Evolutionary conservation across 2,113 vertebrate genomes (phyloP).

Genomic region (Nycticebus coucang): DNA sequence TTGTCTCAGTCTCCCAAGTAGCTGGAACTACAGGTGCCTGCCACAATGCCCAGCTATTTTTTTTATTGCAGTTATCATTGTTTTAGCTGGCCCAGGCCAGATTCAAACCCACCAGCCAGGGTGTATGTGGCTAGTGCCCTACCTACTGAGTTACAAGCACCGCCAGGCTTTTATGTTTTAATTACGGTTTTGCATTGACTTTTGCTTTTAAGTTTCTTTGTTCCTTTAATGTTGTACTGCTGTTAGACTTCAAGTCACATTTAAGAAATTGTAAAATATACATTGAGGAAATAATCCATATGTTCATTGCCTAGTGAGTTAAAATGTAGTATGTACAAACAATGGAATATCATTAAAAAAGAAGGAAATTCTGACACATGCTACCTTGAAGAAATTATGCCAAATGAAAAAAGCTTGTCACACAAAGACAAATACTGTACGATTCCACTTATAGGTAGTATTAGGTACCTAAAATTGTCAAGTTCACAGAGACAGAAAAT

Average conservation of each 20-base stretch:
- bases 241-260: constrained; percentile 15
- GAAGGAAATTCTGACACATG: constrained; percentile 33
- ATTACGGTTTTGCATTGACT: constrained; percentile 25
- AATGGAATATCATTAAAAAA: constrained; percentile 43
- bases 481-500: constrained; percentile 18
- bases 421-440: constrained; percentile 29
- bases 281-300: neutral
- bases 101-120: no score
- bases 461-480: neutral
- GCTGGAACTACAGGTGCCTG: no score
- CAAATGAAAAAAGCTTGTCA: constrained; percentile 42
- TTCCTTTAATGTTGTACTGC: constrained; percentile 3
- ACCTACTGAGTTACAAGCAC: no score
- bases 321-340: neutral
- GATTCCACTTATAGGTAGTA: neutral
- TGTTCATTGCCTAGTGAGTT: constrained; percentile 6
- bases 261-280: constrained; percentile 39
- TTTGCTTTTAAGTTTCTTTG: constrained; percentile 10
- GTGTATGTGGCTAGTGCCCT: no score
- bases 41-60: no score
- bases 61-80: no score
- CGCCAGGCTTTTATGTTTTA: neutral
- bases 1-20: no score
- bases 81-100: no score
- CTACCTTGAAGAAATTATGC: neutral